Base-by-base conservation (phyloP, 1,140 invertebrate genomes). In the Bursaphelenchus mucronatus region DNA sequence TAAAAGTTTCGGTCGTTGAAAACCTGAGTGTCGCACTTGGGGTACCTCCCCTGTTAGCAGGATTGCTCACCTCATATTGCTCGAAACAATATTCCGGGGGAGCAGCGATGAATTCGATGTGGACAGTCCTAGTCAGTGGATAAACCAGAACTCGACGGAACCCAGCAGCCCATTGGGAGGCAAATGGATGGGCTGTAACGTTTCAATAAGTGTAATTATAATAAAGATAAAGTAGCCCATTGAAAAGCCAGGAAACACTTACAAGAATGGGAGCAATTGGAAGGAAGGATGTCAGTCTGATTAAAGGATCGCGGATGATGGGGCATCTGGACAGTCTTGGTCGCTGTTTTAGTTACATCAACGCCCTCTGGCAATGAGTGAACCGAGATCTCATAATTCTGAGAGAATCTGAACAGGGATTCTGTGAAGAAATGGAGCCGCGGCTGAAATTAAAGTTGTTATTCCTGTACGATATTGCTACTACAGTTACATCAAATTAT, bases 31-130 rank as follows among this genome's bases (percentile, higher is more conserved):
- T n/a, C n/a, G n/a, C n/a, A n/a, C n/a, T n/a, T n/a, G n/a, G n/a
- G n/a, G n/a, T n/a, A n/a, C n/a, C n/a, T n/a, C n/a, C n/a, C n/a
- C n/a, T n/a, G n/a, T n/a, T 45, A 41, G 39, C n/a, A 21, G 5
- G 49, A 30, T n/a, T 61, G 6, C 45, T 50, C 39, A 75, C 75
- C 61, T 81, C 76, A 55, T 80, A 80, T 50, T 71, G 69, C 49
- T 80, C 78, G 66, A 80, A 80, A 49, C 78, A 80, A 58, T 74
- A 81, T 50, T 81, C 76, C n/a, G 63, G 64, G 0, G 78, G 78
- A 11, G 78, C 78, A 3, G 71, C 79, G 40, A 81, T 66, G 56
- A 80, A 80, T 61, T 81, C 66, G 30, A 78, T 45, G 44, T 79
- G 64, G 51, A 77, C 76, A 10, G 63, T 75, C 46, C 70, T 49